Conservation (phyloP, 2,888 invertebrate species). For the Acleris holmiana region DNA sequence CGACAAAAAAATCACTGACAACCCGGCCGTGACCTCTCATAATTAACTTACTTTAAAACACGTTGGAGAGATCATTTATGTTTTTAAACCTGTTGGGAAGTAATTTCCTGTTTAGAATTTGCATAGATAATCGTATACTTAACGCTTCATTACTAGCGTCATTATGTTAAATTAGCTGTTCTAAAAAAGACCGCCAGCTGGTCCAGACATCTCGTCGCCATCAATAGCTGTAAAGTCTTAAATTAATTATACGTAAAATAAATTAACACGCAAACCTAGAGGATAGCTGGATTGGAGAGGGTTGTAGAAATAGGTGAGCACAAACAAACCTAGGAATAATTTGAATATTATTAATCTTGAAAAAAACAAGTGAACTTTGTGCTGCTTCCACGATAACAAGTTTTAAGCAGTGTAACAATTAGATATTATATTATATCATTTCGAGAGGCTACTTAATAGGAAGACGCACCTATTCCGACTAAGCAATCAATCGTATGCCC, state of each 20-base stretch:
- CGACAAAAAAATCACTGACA: slow-evolving; percentile 35
- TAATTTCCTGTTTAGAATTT: slow-evolving; percentile 33
- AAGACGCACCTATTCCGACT: too few relatives aligned
- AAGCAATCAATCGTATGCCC: not conserved
- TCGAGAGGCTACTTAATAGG: too few relatives aligned
- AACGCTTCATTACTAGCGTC: slow-evolving; percentile 29
- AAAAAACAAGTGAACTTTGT: too few relatives aligned
- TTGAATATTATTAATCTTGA: too few relatives aligned
- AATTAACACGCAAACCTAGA: not conserved
- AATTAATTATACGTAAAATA: not conserved
- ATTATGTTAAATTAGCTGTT: slow-evolving; percentile 33
- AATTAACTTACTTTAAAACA: slow-evolving; percentile 34
- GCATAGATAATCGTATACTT: slow-evolving; percentile 36
- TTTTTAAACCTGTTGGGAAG: slow-evolving; percentile 29
- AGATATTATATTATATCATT: too few relatives aligned
- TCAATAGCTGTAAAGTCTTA: slow-evolving; percentile 18
- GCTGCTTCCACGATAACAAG: too few relatives aligned
- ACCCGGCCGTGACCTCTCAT: slow-evolving; percentile 38
- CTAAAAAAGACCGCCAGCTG: slow-evolving; percentile 10
- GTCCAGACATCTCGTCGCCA: slow-evolving; percentile 32
- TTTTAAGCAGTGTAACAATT: too few relatives aligned
- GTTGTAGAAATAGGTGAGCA: too few relatives aligned
- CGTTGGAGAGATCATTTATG: slow-evolving; percentile 29
- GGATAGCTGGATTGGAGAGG: not conserved
- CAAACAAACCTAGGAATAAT: too few relatives aligned